Conservation (phyloP, 2,888 invertebrate species). For the Spicauda simplicius region DNA sequence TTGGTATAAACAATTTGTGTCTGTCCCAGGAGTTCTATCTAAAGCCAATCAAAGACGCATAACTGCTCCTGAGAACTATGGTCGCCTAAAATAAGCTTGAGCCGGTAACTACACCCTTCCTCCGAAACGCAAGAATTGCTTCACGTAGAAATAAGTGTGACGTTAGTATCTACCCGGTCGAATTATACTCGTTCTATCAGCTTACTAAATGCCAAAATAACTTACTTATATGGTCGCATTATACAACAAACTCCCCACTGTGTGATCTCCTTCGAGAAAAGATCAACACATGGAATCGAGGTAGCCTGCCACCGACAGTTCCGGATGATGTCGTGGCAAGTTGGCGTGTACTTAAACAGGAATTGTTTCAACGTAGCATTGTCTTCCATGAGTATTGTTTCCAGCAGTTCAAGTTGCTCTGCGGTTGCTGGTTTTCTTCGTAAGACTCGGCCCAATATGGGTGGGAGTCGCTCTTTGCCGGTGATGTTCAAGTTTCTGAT, state of each 20-base stretch:
- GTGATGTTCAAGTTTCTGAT: constrained; percentile 17
- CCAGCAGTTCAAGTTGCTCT: constrained; percentile 52
- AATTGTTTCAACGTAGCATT: constrained; percentile 55
- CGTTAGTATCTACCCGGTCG: too few relatives aligned
- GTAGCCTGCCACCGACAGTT: constrained; percentile 60
- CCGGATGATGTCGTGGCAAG: constrained; percentile 52
- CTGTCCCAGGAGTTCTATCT: too few relatives aligned
- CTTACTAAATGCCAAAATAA: too few relatives aligned
- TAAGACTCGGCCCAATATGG: constrained; percentile 52
- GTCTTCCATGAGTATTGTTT: constrained; percentile 51
- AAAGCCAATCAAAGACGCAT: too few relatives aligned
- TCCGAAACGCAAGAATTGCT: too few relatives aligned
- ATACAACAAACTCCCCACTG: constrained; percentile 67
- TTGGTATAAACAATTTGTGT: too few relatives aligned
- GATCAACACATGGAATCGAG: constrained; percentile 52
- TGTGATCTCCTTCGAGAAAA: constrained; percentile 61
- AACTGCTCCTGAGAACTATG: too few relatives aligned
- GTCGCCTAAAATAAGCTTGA: too few relatives aligned
- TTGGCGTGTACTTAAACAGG: constrained; percentile 52
- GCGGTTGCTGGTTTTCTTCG: constrained; percentile 47
- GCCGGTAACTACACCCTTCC: too few relatives aligned
- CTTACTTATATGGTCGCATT: constrained; percentile 56
- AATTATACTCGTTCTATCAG: too few relatives aligned
- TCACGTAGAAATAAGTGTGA: too few relatives aligned
- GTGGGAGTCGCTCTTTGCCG: constrained; percentile 44